These are phyloP conservation scores for Neogale vison DNA, from an alignment of 2,113 vertebrate species.

Conservation along the genomic window DNA sequence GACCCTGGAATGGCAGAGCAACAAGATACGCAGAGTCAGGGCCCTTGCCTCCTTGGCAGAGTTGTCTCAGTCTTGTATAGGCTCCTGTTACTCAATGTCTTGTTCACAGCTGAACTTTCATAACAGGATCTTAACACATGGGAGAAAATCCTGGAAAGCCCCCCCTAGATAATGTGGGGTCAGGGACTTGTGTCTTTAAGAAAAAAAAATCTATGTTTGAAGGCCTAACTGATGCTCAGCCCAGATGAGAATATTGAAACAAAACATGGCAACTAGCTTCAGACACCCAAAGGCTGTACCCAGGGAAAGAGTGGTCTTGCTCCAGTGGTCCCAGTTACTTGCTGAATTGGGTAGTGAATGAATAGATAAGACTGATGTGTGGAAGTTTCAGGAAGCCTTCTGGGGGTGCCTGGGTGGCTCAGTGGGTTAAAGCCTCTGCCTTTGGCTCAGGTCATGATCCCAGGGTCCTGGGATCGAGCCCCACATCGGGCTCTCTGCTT, in stretches of 20 bases:
- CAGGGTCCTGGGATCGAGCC: no score
- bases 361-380: background rate
- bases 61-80: background rate
- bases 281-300: no score
- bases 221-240: no score
- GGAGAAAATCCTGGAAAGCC: background rate
- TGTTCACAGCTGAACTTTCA: background rate
- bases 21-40: background rate
- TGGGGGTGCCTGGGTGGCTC: no score
- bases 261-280: background rate
- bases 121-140: no score
- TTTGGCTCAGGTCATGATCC: no score
- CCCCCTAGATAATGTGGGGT: background rate
- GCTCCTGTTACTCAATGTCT: background rate
- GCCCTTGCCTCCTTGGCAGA: background rate
- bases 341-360: background rate
- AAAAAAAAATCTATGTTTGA: background rate
- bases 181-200: background rate
- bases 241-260: background rate
- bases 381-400: background rate
- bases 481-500: no score
- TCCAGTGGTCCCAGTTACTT: background rate
- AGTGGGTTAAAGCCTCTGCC: no score
- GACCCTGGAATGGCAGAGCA: no score
- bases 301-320: background rate